Conservation (phyloP, 2,797 vertebrate species). For the Myripristis jacobus region DNA sequence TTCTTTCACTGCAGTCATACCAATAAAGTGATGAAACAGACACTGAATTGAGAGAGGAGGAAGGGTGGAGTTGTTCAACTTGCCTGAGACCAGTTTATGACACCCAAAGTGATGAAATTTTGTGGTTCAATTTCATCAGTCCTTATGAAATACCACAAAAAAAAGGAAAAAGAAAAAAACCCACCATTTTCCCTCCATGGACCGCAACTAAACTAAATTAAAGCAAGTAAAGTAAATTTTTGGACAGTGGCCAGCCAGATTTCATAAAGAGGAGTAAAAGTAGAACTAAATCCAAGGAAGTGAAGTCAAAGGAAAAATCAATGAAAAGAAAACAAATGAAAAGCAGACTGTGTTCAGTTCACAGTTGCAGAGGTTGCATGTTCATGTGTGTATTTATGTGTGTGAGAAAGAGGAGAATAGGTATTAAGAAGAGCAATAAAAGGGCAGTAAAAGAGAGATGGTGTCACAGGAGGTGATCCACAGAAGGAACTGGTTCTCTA, state of each 20-base stretch:
- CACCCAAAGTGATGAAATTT: conserved; percentile 38
- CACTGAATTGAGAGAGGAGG: conserved; percentile 6
- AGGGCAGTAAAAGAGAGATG: no score
- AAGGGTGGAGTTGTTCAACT: conserved; percentile 2
- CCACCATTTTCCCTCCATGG: neutral
- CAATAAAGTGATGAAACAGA: conserved; percentile 20
- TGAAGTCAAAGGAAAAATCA: neutral
- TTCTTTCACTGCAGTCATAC: conserved; percentile 3
- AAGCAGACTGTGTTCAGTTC: no score
- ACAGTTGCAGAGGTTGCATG: no score
- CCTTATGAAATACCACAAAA: conserved; percentile 12
- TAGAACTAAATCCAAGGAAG: neutral
- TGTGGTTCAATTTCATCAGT: conserved; percentile 10
- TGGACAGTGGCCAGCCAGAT: conserved; percentile 1
- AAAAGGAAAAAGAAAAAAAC: neutral
- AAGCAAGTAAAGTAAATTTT: neutral
- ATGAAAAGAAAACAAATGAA: neutral
- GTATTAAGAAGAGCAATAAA: no score
- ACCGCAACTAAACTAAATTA: neutral
- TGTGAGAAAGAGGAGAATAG: no score
- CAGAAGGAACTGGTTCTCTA: neutral
- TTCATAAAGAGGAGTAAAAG: conserved; percentile 4
- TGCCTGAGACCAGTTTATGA: conserved; percentile 8
- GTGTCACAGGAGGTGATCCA: neutral
- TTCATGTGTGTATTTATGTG: no score